phyloP scores from a whole-genome alignment of 2,113 vertebrate species.

The Variabilichromis moorii region DNA sequence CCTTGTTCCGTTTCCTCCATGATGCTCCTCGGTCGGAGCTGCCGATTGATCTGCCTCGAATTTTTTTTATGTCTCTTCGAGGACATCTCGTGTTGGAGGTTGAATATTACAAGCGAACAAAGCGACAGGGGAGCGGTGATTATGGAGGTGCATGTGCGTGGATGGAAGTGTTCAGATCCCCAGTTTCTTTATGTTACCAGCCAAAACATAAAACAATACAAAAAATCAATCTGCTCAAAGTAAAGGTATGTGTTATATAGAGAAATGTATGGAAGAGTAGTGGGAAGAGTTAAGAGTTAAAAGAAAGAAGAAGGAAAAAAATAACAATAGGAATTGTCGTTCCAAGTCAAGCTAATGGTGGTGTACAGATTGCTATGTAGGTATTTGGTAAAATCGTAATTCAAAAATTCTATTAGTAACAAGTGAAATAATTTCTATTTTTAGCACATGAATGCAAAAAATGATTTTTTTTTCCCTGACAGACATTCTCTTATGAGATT shows the following conservation, averaged over 20 bases:
- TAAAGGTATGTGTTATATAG: background rate
- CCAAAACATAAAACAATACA: background rate
- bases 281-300: background rate
- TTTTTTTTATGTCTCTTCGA: slow-evolving; percentile 66
- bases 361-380: background rate
- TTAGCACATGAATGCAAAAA: background rate
- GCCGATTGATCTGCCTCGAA: slow-evolving; percentile 81
- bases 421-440: background rate
- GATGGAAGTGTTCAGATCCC: background rate
- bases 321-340: background rate
- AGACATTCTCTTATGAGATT: background rate
- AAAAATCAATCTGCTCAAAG: background rate
- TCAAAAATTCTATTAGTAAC: background rate
- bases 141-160: background rate
- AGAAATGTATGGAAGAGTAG: background rate
- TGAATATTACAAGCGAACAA: slow-evolving; percentile 2
- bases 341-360: background rate
- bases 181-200: background rate
- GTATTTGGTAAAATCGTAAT: background rate
- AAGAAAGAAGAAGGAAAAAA: background rate
- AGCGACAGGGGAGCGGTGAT: background rate
- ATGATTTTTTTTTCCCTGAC: accelerated
- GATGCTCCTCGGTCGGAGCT: slow-evolving; percentile 78
- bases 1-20: slow-evolving; percentile 81
- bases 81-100: slow-evolving; percentile 71